phyloP scores from a whole-genome alignment of 2,888 invertebrate species.

The Pollenia angustigena region DNA sequence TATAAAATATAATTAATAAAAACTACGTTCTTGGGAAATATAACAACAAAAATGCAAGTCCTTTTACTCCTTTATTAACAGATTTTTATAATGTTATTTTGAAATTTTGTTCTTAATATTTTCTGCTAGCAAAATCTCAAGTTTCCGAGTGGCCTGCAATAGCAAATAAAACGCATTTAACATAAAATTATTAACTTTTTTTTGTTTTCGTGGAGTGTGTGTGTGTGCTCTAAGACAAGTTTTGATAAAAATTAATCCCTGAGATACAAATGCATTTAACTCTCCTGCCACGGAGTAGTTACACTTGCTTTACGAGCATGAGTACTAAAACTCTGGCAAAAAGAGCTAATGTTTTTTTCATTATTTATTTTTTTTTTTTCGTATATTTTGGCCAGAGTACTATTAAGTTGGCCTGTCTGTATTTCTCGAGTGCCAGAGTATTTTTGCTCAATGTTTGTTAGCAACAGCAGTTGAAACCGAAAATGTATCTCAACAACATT shows the following conservation, averaged over 20 bases:
- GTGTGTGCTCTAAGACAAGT: not conserved
- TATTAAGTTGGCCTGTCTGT: conserved; percentile 11
- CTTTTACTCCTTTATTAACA: too few species aligned
- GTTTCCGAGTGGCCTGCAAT: not conserved
- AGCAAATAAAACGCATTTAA: not conserved
- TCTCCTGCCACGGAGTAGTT: conserved; percentile 9
- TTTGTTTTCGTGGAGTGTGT: not conserved
- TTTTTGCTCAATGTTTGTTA: conserved; percentile 54
- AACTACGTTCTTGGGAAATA: too few species aligned
- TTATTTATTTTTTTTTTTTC: not conserved
- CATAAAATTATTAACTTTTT: conserved; percentile 20
- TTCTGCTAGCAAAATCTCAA: not conserved
- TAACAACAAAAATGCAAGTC: too few species aligned
- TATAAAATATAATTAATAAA: too few species aligned
- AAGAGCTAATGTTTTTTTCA: conserved; percentile 17
- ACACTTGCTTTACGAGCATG: conserved; percentile 19
- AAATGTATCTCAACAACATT: conserved; percentile 43
- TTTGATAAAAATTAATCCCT: not conserved
- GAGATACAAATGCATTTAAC: conserved; percentile 27
- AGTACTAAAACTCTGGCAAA: not conserved
- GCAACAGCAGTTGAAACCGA: conserved; percentile 53
- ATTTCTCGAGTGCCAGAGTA: not conserved
- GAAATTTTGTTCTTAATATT: too few species aligned
- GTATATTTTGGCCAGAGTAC: conserved; percentile 28
- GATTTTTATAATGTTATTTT: too few species aligned